Evolutionary conservation across 1,140 invertebrate species (phyloP).

Genomic region (Tribolium madens): DNA sequence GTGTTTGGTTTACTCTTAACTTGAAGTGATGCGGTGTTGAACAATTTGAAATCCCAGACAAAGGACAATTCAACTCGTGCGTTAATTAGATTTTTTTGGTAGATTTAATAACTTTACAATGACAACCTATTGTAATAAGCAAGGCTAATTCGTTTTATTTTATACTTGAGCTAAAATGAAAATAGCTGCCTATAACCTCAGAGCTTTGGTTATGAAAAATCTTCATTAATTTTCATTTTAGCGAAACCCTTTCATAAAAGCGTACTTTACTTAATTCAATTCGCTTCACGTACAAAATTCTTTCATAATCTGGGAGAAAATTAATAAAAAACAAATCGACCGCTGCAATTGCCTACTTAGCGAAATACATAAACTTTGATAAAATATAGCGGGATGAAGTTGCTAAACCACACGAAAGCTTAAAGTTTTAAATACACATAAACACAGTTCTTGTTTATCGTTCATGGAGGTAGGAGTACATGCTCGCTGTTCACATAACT

Average conservation of each 20-base stretch:
- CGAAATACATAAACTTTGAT: conserved; percentile 33
- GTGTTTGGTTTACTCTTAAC: conserved; percentile 24
- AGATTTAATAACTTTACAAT: conserved; percentile 21
- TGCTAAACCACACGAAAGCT: conserved; percentile 41
- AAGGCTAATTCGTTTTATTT: conserved; percentile 29
- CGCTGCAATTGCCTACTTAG: conserved; percentile 26
- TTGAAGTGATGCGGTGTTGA: conserved; percentile 8
- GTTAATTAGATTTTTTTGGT: conserved; percentile 35
- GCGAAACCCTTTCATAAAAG: conserved; percentile 28
- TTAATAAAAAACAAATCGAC: conserved; percentile 15
- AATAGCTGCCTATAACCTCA: conserved; percentile 36
- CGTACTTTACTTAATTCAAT: conserved; percentile 25
- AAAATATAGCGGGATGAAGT: conserved; percentile 38
- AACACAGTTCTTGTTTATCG: conserved; percentile 43
- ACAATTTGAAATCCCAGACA: not conserved
- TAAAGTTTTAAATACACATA: conserved; percentile 44
- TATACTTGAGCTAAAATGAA: conserved; percentile 17
- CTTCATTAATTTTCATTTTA: conserved; percentile 41
- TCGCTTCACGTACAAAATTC: conserved; percentile 33
- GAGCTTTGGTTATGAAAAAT: conserved; percentile 35
- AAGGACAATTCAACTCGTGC: not conserved
- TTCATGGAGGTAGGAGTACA: conserved; percentile 31
- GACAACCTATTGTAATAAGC: conserved; percentile 38
- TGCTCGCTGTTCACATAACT: conserved; percentile 28
- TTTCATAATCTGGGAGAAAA: not conserved